Percentiles rank a stretch among this genome's conserved stretches.
phyloP scores from a whole-genome alignment of 2,113 vertebrate genomes.

The Excalfactoria chinensis region DNA sequence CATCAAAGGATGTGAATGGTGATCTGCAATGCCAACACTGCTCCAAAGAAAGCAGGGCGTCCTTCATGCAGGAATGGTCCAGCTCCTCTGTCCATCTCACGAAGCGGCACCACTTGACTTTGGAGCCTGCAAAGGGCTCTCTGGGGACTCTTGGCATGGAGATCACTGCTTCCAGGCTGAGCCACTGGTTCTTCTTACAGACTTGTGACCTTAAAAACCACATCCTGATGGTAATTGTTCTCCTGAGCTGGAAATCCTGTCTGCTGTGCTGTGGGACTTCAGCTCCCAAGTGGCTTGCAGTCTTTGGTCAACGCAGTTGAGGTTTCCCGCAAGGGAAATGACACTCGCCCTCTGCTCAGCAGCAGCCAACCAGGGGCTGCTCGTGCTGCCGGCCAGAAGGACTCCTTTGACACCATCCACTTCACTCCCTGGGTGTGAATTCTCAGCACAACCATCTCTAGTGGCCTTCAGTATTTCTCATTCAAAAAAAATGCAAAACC shows the following conservation, averaged over 20 bases:
- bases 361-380: neutral
- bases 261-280: neutral
- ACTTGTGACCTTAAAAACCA: neutral
- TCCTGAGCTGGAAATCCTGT: conserved; percentile 57
- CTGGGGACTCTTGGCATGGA: neutral
- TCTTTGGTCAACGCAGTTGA: neutral
- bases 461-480: neutral
- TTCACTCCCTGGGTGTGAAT: neutral
- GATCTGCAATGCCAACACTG: rapidly evolving
- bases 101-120: neutral
- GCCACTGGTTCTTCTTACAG: neutral
- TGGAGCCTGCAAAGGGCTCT: neutral
- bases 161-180: neutral
- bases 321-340: conserved; percentile 50
- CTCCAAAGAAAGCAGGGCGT: neutral
- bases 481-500: neutral
- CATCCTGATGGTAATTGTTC: conserved; percentile 57
- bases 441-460: neutral
- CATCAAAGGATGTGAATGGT: neutral
- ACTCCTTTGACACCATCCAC: neutral
- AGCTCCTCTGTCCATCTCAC: neutral
- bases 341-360: neutral
- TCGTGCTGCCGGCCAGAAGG: neutral
- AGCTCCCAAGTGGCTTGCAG: neutral
- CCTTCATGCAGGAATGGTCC: rapidly evolving